These are phyloP conservation scores for Mesoclemmys tuberculata DNA, from an alignment of 2,113 vertebrate genomes.

Conservation along the genomic window DNA sequence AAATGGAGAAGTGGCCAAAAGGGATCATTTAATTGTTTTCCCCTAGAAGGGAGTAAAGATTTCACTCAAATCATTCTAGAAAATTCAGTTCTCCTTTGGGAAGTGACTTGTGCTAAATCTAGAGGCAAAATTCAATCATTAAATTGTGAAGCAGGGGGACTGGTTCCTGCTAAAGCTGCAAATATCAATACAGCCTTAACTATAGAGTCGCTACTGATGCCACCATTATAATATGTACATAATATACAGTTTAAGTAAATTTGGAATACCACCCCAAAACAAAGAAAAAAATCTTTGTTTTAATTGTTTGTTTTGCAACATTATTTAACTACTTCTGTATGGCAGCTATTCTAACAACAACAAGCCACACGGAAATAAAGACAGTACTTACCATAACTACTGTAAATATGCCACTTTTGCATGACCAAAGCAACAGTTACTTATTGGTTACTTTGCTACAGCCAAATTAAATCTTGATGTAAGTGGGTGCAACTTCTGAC, in stretches of 20 bases:
- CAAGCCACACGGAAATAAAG: neutral
- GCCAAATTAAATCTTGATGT: neutral
- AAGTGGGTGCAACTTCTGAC: neutral
- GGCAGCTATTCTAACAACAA: neutral
- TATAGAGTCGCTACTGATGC: neutral
- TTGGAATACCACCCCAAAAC: neutral
- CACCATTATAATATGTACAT: neutral
- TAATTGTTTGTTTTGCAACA: neutral
- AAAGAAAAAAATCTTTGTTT: neutral
- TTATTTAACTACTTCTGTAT: neutral
- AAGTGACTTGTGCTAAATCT: neutral
- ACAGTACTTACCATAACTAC: neutral
- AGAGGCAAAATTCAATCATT: neutral
- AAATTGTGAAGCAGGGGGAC: neutral
- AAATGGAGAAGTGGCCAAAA: neutral
- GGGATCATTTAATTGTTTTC: neutral
- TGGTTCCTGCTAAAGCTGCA: neutral
- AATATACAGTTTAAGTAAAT: neutral
- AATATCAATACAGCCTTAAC: neutral
- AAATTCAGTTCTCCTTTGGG: neutral
- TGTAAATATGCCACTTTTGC: neutral
- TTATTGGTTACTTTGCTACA: neutral
- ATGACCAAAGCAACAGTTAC: neutral
- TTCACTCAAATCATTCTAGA: neutral
- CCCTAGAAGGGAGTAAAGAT: neutral